Base-by-base conservation (phyloP, 53 echinoderm and acorn worm genomes). In the Glandiceps talaboti region DNA sequence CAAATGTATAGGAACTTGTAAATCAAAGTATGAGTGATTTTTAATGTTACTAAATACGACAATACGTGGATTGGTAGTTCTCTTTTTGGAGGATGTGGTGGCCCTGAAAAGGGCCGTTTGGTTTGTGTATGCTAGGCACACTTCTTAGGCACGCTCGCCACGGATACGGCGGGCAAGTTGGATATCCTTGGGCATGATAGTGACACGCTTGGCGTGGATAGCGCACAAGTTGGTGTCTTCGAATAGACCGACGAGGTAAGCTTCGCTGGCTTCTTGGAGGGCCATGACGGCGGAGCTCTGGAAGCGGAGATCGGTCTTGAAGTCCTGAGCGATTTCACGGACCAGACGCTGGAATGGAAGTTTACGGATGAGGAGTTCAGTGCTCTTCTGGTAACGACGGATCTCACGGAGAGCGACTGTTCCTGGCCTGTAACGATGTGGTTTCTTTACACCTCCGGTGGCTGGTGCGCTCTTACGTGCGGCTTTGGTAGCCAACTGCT, bases 221-320 rank as follows among this genome's bases (percentile, higher is more conserved):
- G 96, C 96, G 88, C 96, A 95, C 79, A 95, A 80, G 90, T 95
- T 95, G 96, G 96, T 92, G 85, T 95, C 96, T 78, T 95, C 96
- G 96, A 95, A 95, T 75, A 95, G 96, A 77, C 96, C 92, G 87
- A 95, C 96, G 84, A 95, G 77, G 96, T 95, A 95, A 32, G 96
- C 92, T 85, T 95, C 96, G 92, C 95, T 92, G 72, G 95, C 92
- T 84, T 92, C 95, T 82, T 95, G 95, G 31, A 95, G 92, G 72
- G 95, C 95, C 95, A 95, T 94, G 85, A 92, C 90, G 88, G 95
- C 95, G 75, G 92, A 93, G 89, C 95, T 95, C 89, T 95, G 92
- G 92, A 95, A 95, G 82, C 95, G 92, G 81, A 95, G 95, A 93
- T 95, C 95, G 88, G 95, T 95, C 93, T 95, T 95, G 90, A 95